Evolutionary conservation across 2,113 vertebrate species (phyloP), one percentile per base, ranked within the genome.

Genomic region (Conger conger): DNA sequence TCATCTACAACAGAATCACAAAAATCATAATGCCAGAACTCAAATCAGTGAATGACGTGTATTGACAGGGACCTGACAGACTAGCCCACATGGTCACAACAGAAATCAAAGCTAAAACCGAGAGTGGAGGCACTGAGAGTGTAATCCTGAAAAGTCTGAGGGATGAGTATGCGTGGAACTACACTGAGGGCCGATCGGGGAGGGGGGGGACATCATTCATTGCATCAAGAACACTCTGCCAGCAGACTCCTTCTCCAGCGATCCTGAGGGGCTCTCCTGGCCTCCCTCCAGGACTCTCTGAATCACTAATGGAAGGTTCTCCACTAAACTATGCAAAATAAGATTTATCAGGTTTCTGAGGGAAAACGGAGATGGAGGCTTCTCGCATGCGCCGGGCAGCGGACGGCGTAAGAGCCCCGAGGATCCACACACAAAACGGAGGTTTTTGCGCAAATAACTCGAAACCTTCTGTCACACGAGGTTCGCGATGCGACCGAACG

Each of bases 221-320:
- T 83, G 83, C 91, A 89, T 89, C 88, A 86, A 88, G 88, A 88
- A 88, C 86, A 87, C 87, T 94, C 85, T 79, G 85, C 87, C 86
- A 83, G 93, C 89, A 91, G 89, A 91, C 88, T 84, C 89, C 92
- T 90, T 88, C 89, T 91, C 83, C 86, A 89, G 83, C 78, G 91
- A 90, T 89, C 87, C 89, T 16, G 89, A 92, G 88, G 68, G 82
- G 82, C 68, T 88, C 93, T 90, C 88, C 94, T 94, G 94, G 93
- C 92, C 90, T 88, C 86, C 81, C 85, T 86, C 86, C 6, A 89
- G 92, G 92, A 89, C 92, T 93, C 94, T 94, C 92, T 94, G 92
- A 94, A 94, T 94, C 93, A 94, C 89, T 92, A 86, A 91, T 88
- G 88, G 88, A 88, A 90, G 87, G 80, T 92, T 89, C 91, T 90